Evolutionary conservation across 1,140 invertebrate genomes (phyloP), one percentile per base, ranked within the genome.

Genomic region (Berghia stephanieae): DNA sequence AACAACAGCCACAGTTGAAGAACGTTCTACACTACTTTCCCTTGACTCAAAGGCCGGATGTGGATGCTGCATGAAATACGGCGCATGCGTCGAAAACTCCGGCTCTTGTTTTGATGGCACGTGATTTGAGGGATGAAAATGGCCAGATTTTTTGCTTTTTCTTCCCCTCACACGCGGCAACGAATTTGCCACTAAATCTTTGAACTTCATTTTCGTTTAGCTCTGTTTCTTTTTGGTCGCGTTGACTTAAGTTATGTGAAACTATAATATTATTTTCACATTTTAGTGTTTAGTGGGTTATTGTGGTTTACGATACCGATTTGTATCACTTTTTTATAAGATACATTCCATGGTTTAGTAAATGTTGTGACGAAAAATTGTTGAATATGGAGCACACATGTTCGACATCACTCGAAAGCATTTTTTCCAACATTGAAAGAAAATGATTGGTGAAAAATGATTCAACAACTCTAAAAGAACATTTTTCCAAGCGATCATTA

Each of bases 161-260:
- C 55, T 82, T 21, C 76, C 77, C 63, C 82, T 66, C 2, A 82
- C 79, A 46, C 83, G 77, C 1, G 83, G 83, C n/a, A 84, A 67
- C 16, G 83, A 83, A 69, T 83, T 81, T 31, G 75, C 83, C 43
- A 84, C 77, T 42, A 84, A 78, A 18, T 84, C 79, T 49, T 75
- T 66, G 49, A 82, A 70, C 71, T 82, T 84, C 83, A 84, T 84
- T 68, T 67, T n/a, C n/a, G n/a, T n/a, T n/a, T n/a, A n/a, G n/a
- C n/a, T n/a, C n/a, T n/a, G n/a, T n/a, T n/a, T n/a, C n/a, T n/a
- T n/a, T n/a, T n/a, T n/a, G n/a, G n/a, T n/a, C n/a, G n/a, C n/a
- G n/a, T n/a, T n/a, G n/a, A n/a, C n/a, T n/a, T n/a, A n/a, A n/a
- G n/a, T n/a, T n/a, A n/a, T n/a, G n/a, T n/a, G n/a, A n/a, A n/a